Evolutionary conservation across 1,140 invertebrate species (phyloP), one percentile per base, ranked within the genome.

Genomic region (Neuroterus valhalla): DNA sequence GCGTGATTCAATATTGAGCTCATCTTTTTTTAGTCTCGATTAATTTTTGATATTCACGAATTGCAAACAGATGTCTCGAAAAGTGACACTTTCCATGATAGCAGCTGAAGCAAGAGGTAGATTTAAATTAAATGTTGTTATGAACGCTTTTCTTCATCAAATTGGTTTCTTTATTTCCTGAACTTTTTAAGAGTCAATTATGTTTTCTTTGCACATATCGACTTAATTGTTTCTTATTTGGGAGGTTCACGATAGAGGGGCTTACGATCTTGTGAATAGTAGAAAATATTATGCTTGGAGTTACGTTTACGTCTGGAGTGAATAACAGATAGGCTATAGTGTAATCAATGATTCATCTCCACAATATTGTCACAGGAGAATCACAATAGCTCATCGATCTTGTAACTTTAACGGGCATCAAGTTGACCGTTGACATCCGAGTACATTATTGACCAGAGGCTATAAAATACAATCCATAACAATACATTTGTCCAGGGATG

Each of bases 1-100:
- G 42, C 11, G 38, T 43, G 70, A 66, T 62, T 71, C 55, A 71
- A 71, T 50, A 71, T 71, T 55, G 46, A 38, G 19, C 12, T 50
- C 69, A 55, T 6, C 19, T 44, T 45, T 71, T 71, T 71, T 70
- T 62, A 62, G 55, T 62, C 26, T 31, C 26, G 69, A 31, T 71
- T 71, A 52, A 71, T 52, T 50, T 62, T 62, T 23, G 15, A 62
- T 38, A 62, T 62, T 62, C 31, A 38, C 55, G 23, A 31, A 15
- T 31, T 38, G 55, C 55, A 23, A 62, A 38, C 14, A 62, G 52
- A 62, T 62, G 55, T 23, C 26, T 14, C 31, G 23, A 62, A 31
- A 38, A 62, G 55, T 62, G 55, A 62, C 55, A 38, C 31, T 62
- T 62, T 62, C 14, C 55, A 4, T 38, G 14, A 62, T 31, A 38